Evolutionary conservation across 2,113 vertebrate genomes (phyloP).

Genomic region (Cynopterus brachyotis): DNA sequence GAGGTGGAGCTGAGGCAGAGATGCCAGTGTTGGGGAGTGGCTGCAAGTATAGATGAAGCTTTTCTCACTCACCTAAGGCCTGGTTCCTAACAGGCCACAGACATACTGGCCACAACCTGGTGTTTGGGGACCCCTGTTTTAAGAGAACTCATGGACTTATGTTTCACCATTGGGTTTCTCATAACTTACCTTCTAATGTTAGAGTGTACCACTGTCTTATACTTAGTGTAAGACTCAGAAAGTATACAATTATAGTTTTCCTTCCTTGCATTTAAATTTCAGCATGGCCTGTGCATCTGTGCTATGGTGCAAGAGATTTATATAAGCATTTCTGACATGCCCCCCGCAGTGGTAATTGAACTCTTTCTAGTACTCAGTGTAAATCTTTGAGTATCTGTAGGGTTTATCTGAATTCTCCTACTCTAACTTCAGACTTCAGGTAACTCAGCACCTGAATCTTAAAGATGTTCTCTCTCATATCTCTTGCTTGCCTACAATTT

Average conservation of each 20-base stretch:
- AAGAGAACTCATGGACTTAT: background rate
- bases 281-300: background rate
- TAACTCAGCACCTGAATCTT: background rate
- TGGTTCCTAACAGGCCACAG: too few species aligned
- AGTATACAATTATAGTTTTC: background rate
- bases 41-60: too few species aligned
- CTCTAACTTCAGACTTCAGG: background rate
- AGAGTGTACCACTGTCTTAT: background rate
- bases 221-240: background rate
- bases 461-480: background rate
- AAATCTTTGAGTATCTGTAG: background rate
- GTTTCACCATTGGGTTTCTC: background rate
- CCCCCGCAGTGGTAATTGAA: background rate
- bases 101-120: too few species aligned
- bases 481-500: background rate
- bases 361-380: background rate
- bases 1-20: too few species aligned
- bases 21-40: too few species aligned
- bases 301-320: background rate
- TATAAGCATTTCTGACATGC: background rate
- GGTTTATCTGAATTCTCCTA: background rate
- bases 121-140: too few species aligned
- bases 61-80: too few species aligned
- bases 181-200: background rate
- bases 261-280: background rate